Evolutionary conservation across 2,888 invertebrate genomes (phyloP), one percentile per base, ranked within the genome.

Genomic region (Xanthia togata): DNA sequence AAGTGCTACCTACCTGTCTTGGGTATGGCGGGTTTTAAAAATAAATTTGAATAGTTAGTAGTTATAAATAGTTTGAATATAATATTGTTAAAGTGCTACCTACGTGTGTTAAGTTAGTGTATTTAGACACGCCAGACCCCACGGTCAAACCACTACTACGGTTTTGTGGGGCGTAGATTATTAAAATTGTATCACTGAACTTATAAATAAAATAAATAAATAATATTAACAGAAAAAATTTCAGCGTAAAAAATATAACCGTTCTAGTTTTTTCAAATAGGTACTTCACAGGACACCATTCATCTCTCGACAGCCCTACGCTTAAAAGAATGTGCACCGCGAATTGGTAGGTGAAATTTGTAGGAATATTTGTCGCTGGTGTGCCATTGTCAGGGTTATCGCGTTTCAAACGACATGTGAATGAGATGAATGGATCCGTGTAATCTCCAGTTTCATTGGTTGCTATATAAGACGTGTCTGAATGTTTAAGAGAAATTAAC

Each of bases 321-420:
- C 67, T 71, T 81, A 82, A 89, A 88, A 86, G 86, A 90, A 90
- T 92, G 90, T 88, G 93, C 92, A 92, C 93, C 89, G 94, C 94
- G 93, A 94, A 93, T 94, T 92, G 92, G 92, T 90, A 93, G 93
- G 93, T 92, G 93, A 94, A 95, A 94, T 94, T 93, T 93, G 93
- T 93, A 92, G 92, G 92, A 91, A 92, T 92, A 91, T 90, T 91
- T 92, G 90, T 89, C 88, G 89, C 87, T 83, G 84, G 81, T 79
- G 84, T 50, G 68, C 84, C 83, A 86, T 86, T 85, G 84, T 89
- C 81, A 88, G 83, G 87, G 93, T 92, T 92, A 90, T 93, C 93
- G 91, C 91, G 88, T 92, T 92, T 92, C 92, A 89, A 85, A 81
- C 80, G 83, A 78, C 83, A 77, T 83, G 59, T 76, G 84, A 73